Conservation (phyloP, 2,797 vertebrate species). For the Erethizon dorsatum region DNA sequence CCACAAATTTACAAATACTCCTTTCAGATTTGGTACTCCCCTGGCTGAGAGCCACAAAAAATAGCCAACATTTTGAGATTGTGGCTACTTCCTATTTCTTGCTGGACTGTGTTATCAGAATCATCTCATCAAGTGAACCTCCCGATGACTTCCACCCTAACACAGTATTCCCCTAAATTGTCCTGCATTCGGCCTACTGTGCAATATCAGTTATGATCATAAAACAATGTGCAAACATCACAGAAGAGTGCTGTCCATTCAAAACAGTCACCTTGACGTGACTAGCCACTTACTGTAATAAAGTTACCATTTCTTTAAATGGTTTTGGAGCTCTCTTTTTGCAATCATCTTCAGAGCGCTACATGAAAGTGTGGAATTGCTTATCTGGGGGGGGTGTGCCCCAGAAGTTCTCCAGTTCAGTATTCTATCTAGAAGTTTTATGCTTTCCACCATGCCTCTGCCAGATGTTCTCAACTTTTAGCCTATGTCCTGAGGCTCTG, state of each 20-base stretch:
- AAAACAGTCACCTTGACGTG: neutral
- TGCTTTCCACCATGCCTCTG: neutral
- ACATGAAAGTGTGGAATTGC: neutral
- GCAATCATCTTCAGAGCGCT: neutral
- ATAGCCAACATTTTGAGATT: neutral
- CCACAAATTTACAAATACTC: neutral
- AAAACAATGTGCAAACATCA: neutral
- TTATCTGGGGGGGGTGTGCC: neutral
- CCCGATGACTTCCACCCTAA: neutral
- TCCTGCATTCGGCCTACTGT: neutral
- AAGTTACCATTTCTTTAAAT: neutral
- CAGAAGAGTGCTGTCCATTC: neutral
- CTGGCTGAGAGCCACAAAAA: neutral
- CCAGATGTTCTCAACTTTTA: neutral
- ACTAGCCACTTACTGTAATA: neutral
- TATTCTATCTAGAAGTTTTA: neutral
- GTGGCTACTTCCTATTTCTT: neutral
- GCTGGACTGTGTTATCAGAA: neutral
- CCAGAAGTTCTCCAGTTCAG: neutral
- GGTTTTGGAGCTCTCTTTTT: neutral
- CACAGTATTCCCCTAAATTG: neutral
- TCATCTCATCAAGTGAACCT: neutral
- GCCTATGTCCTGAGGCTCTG: neutral
- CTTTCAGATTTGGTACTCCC: neutral
- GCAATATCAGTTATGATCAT: neutral